Percentiles rank a stretch among this genome's conserved stretches.
These are phyloP conservation scores for Micropterix aruncella DNA, from an alignment of 2,888 invertebrate genomes.

Conservation along the genomic window DNA sequence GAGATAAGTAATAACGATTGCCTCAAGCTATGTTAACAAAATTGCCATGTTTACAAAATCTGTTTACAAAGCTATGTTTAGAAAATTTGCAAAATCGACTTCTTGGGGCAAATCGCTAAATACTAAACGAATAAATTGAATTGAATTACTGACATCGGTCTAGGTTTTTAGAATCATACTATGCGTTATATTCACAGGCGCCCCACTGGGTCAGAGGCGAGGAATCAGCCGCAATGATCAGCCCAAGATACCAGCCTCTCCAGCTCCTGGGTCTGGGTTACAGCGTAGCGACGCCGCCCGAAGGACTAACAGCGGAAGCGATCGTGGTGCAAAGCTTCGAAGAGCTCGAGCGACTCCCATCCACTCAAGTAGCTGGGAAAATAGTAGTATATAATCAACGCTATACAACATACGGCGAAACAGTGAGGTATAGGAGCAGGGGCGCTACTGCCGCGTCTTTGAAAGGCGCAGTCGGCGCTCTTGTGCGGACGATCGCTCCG, in stretches of 20 bases:
- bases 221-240: conserved; percentile 39
- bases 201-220: conserved; percentile 30
- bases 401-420: conserved; percentile 13
- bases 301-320: conserved; percentile 46
- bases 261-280: conserved; percentile 47
- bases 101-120: too few relatives aligned
- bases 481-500: conserved; percentile 50
- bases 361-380: conserved; percentile 21
- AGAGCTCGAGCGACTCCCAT: conserved; percentile 35
- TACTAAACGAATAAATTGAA: too few relatives aligned
- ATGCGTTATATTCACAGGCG: conserved; percentile 5
- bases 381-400: conserved; percentile 8
- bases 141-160: too few relatives aligned
- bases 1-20: too few relatives aligned
- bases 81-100: too few relatives aligned
- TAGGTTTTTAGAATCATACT: too few relatives aligned
- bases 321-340: conserved; percentile 48
- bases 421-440: conserved; percentile 39
- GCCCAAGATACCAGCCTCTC: conserved; percentile 37
- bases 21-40: too few relatives aligned
- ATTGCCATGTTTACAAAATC: too few relatives aligned
- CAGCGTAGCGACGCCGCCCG: conserved; percentile 44
- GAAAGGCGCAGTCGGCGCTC: conserved; percentile 48
- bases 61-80: too few relatives aligned
- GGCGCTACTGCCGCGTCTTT: conserved; percentile 47